These are phyloP conservation scores for Fabriciana adippe DNA, from an alignment of 2,888 invertebrate genomes.

Conservation along the genomic window DNA sequence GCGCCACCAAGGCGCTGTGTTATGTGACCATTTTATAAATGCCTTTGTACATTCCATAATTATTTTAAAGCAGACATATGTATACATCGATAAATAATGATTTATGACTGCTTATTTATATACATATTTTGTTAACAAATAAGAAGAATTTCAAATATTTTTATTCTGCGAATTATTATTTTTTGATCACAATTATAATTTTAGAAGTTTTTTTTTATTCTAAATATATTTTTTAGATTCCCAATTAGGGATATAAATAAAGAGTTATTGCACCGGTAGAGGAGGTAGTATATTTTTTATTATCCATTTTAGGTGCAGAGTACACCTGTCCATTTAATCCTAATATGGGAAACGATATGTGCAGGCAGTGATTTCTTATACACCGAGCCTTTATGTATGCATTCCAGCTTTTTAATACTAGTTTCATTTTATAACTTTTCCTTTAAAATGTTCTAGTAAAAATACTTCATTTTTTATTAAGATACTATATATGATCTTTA, in stretches of 20 bases:
- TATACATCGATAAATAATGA: constrained; percentile 20
- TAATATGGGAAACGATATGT: constrained; percentile 64
- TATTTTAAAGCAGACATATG: constrained; percentile 26
- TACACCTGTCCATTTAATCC: constrained; percentile 65
- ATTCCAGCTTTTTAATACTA: constrained; percentile 34
- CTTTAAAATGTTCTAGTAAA: not conserved
- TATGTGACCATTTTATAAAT: constrained; percentile 43
- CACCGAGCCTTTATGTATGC: constrained; percentile 53
- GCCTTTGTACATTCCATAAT: constrained; percentile 30
- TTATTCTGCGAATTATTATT: not conserved
- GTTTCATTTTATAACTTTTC: constrained; percentile 8
- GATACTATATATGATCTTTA: not conserved
- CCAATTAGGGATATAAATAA: constrained; percentile 1
- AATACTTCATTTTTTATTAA: not conserved
- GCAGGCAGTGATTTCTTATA: constrained; percentile 75
- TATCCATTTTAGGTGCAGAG: constrained; percentile 49
- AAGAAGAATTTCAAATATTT: not conserved
- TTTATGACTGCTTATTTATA: constrained; percentile 5
- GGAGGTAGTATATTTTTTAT: constrained; percentile 23
- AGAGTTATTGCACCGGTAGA: constrained; percentile 10
- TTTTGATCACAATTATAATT: not conserved
- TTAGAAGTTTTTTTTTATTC: not conserved
- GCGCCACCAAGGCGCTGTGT: constrained; percentile 46
- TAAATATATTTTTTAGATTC: not conserved
- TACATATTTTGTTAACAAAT: constrained; percentile 3